phyloP scores from a whole-genome alignment of 2,797 vertebrate genomes.

The Anolis apletophallus region DNA sequence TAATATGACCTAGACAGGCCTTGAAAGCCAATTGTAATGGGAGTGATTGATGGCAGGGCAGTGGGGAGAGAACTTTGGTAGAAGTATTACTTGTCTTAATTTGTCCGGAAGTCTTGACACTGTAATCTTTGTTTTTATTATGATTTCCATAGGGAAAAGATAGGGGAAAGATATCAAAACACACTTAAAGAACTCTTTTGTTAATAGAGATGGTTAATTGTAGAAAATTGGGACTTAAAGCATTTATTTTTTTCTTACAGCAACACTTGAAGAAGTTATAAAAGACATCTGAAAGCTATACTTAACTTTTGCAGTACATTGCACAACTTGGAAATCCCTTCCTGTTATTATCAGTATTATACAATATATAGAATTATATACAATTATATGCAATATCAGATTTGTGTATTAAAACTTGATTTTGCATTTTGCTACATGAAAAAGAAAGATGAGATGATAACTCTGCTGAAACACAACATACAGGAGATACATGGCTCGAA shows the following conservation, averaged over 20 bases:
- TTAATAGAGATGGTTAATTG: slow-evolving; percentile 51
- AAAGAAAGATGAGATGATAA: neutral
- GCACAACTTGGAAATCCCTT: neutral
- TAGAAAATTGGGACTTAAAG: neutral
- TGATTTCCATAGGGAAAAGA: slow-evolving; percentile 53
- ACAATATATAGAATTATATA: too few relatives aligned
- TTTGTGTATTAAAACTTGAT: neutral
- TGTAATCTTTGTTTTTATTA: slow-evolving; percentile 58
- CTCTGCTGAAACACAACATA: neutral
- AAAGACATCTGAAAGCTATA: accelerated
- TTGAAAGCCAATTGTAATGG: slow-evolving; percentile 63
- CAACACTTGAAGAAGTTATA: slow-evolving; percentile 32
- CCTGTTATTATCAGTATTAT: neutral
- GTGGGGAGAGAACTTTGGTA: slow-evolving; percentile 23
- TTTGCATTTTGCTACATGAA: neutral
- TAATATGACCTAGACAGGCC: slow-evolving; percentile 82
- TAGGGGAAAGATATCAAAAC: slow-evolving; percentile 63
- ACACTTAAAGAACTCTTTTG: slow-evolving; percentile 38
- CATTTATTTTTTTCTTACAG: slow-evolving; percentile 17
- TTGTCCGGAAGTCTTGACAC: slow-evolving; percentile 59
- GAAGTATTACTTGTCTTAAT: slow-evolving; percentile 64
- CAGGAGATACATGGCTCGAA: neutral
- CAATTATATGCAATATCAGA: neutral
- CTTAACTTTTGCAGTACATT: neutral
- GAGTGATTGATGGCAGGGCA: slow-evolving; percentile 56